phyloP scores from a whole-genome alignment of 2,888 invertebrate genomes.

The Brachyptera risi region DNA sequence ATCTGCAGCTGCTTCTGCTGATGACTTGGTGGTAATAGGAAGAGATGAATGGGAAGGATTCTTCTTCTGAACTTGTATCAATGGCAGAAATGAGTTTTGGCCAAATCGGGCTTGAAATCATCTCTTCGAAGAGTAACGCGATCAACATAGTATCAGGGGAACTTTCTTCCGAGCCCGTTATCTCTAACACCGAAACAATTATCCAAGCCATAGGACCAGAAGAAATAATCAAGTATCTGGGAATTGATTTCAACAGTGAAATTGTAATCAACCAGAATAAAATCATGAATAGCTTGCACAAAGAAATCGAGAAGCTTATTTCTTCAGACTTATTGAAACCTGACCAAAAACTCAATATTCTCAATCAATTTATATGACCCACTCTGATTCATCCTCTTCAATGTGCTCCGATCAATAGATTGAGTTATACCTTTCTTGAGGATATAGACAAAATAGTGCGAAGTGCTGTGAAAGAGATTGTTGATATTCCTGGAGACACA shows the following conservation, averaged over 20 bases:
- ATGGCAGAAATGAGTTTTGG: background rate
- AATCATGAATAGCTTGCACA: background rate
- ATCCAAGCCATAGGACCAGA: background rate
- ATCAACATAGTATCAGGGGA: background rate
- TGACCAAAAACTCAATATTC: constrained; percentile 11
- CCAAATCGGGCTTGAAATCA: background rate
- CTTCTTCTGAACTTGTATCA: background rate
- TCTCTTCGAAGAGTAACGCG: background rate
- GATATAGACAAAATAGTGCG: constrained; percentile 2
- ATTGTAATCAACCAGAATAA: constrained; percentile 3
- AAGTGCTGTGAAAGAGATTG: constrained; percentile 1
- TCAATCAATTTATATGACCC: constrained; percentile 8
- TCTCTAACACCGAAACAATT: background rate
- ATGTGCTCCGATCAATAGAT: background rate
- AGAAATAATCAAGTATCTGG: background rate
- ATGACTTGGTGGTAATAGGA: background rate
- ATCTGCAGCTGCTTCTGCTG: background rate
- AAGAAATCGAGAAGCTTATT: background rate
- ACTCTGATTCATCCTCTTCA: background rate
- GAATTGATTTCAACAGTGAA: constrained; percentile 4
- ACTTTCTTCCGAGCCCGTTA: background rate
- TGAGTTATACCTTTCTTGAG: background rate
- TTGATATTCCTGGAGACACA: background rate
- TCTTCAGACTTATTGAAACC: constrained; percentile 1
- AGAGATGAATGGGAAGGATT: background rate